These are phyloP conservation scores for Cataglyphis albicans DNA, from an alignment of 2,888 invertebrate species.

Conservation along the genomic window DNA sequence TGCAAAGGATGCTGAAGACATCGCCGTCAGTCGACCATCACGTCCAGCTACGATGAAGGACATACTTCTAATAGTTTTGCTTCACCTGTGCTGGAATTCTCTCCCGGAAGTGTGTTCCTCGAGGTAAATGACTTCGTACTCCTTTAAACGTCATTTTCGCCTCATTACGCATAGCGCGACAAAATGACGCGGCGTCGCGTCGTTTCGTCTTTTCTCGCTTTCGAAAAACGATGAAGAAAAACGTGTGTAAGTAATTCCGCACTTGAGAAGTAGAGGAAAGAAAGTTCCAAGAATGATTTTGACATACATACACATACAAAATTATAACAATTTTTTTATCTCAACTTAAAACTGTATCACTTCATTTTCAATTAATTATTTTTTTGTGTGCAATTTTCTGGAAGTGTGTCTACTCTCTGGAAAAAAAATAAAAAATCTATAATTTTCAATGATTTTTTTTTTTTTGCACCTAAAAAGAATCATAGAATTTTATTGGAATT, in stretches of 20 bases:
- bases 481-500: too few relatives aligned
- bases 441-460: too few relatives aligned
- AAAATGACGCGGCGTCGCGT: neutral
- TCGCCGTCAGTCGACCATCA: slow-evolving; percentile 65
- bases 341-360: neutral
- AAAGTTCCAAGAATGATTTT: neutral
- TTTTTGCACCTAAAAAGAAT: too few relatives aligned
- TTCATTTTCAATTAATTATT: neutral
- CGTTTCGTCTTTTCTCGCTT: slow-evolving; percentile 35
- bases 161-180: slow-evolving; percentile 27
- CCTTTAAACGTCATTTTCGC: slow-evolving; percentile 46
- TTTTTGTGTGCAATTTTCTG: neutral
- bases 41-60: slow-evolving; percentile 77
- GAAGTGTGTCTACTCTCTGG: too few relatives aligned
- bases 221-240: slow-evolving; percentile 35
- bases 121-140: slow-evolving; percentile 71
- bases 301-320: neutral
- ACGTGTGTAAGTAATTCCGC: neutral
- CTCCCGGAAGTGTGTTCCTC: slow-evolving; percentile 69
- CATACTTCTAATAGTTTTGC: slow-evolving; percentile 69
- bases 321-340: neutral
- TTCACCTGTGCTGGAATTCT: slow-evolving; percentile 70
- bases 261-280: neutral
- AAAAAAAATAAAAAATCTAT: too few relatives aligned
- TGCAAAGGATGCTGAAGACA: slow-evolving; percentile 57